Evolutionary conservation across 2,888 invertebrate genomes (phyloP).

Genomic region (Aporophyla nigra): DNA sequence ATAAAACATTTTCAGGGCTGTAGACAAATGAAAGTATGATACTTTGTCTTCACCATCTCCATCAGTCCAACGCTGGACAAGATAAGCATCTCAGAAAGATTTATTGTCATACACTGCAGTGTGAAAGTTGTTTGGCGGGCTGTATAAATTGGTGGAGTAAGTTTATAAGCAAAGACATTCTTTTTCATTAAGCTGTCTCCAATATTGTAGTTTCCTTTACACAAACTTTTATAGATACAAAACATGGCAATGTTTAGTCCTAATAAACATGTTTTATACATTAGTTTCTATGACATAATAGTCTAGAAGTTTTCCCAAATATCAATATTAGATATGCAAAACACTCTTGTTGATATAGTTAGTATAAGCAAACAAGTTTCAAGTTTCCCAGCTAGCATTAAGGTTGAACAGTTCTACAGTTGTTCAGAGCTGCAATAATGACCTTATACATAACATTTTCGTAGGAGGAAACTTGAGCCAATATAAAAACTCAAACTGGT

Average conservation of each 20-base stretch:
- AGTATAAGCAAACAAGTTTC: constrained; percentile 10
- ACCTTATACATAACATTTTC: constrained; percentile 77
- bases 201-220: background rate
- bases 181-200: background rate
- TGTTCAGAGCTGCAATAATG: constrained; percentile 61
- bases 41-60: no score
- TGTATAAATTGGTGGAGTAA: background rate
- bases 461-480: constrained; percentile 79
- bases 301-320: constrained; percentile 14
- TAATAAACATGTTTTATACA: background rate
- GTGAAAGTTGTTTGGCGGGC: constrained; percentile 20
- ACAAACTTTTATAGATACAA: background rate
- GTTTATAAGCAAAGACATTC: background rate
- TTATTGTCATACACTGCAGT: background rate
- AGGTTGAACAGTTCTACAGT: constrained; percentile 22
- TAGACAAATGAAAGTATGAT: constrained; percentile 1
- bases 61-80: background rate
- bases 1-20: background rate
- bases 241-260: no score
- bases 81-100: background rate
- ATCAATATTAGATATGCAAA: constrained; percentile 28
- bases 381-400: constrained; percentile 19
- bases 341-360: constrained; percentile 22
- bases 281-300: constrained; percentile 14
- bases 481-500: constrained; percentile 83